phyloP scores from a whole-genome alignment of 2,888 invertebrate species.

The Entomobrya proxima region DNA sequence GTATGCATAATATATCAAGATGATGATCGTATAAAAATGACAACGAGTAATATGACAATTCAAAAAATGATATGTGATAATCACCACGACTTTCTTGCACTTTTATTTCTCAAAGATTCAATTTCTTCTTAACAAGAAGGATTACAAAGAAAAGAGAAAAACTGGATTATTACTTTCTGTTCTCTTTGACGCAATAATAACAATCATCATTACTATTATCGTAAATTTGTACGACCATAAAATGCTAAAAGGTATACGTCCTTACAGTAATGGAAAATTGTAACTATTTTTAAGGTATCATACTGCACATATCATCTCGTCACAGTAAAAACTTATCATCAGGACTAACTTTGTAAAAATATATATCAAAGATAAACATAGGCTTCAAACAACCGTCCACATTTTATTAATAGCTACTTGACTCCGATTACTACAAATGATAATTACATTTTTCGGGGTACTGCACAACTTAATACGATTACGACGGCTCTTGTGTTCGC shows the following conservation, averaged over 20 bases:
- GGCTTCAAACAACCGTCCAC: background rate
- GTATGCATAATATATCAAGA: conserved; percentile 17
- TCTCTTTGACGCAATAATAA: conserved; percentile 20
- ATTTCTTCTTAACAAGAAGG: background rate
- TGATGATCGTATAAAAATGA: conserved; percentile 4
- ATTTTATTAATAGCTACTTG: conserved; percentile 20
- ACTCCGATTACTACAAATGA: conserved; percentile 32
- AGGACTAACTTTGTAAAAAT: background rate
- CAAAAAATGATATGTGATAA: conserved; percentile 9
- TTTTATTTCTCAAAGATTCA: background rate
- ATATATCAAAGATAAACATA: too few relatives aligned
- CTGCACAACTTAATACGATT: conserved; percentile 30
- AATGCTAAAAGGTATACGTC: conserved; percentile 7
- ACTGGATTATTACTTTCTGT: background rate
- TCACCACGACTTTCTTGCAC: background rate
- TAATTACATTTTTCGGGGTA: background rate
- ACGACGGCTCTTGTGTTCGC: background rate
- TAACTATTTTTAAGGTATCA: background rate
- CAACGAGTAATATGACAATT: conserved; percentile 10
- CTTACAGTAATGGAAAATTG: background rate
- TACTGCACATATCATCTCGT: background rate
- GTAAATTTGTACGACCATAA: conserved; percentile 59
- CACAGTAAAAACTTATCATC: background rate
- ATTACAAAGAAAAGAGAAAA: background rate
- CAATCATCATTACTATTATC: conserved; percentile 45